Evolutionary conservation across 2,113 vertebrate genomes (phyloP).

Genomic region (Raja brachyura): DNA sequence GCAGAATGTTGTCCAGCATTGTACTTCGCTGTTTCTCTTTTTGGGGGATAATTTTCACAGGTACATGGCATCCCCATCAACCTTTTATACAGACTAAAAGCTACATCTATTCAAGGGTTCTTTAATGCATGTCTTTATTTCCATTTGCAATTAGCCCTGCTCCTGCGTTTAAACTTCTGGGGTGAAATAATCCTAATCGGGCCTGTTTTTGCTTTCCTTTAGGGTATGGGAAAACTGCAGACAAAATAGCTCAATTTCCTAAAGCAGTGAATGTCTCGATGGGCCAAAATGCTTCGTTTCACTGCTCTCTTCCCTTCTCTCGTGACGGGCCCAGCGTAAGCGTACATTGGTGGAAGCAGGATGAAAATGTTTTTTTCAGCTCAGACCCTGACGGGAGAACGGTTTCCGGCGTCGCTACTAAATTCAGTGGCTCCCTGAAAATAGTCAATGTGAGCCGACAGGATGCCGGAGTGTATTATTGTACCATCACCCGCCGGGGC

Average conservation of each 20-base stretch:
- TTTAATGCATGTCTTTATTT: background rate
- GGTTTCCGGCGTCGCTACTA: background rate
- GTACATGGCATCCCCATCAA: background rate
- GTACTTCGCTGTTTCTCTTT: background rate
- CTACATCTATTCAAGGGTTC: too few relatives aligned
- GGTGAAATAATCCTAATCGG: background rate
- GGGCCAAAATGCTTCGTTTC: background rate
- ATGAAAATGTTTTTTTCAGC: background rate
- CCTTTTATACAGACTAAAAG: background rate
- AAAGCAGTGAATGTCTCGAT: fast-evolving
- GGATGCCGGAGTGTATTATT: background rate
- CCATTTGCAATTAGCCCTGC: background rate
- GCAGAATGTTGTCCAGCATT: background rate
- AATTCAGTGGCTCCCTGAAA: background rate
- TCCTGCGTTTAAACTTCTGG: background rate
- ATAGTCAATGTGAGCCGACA: background rate
- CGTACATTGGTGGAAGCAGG: background rate
- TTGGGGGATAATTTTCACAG: background rate
- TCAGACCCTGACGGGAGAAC: background rate
- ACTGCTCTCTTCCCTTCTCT: background rate
- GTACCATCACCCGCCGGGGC: background rate
- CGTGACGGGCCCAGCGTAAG: background rate
- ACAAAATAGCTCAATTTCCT: background rate
- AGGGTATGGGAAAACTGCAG: too few relatives aligned
- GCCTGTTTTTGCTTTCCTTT: background rate